Evolutionary conservation across 2,888 invertebrate genomes (phyloP).

Genomic region (Oscheius onirici): DNA sequence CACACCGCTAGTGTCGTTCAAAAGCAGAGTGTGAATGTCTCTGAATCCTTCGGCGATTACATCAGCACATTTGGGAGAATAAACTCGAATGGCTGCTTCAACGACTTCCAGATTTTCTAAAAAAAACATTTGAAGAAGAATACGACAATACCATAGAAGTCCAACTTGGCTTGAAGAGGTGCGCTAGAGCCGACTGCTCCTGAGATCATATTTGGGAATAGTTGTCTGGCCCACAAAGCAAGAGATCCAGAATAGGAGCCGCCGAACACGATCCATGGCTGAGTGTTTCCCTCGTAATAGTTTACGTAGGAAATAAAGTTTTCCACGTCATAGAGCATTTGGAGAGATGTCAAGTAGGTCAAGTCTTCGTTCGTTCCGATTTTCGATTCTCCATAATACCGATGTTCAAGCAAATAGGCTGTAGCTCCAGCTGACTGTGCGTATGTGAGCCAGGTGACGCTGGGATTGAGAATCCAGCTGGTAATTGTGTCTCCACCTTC

Average conservation of each 20-base stretch:
- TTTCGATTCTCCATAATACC: conserved; percentile 88
- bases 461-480: conserved; percentile 45
- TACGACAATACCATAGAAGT: conserved; percentile 80
- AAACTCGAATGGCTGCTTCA: conserved; percentile 38
- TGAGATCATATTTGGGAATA: conserved; percentile 85
- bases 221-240: conserved; percentile 86
- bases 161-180: conserved; percentile 84
- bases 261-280: conserved; percentile 90
- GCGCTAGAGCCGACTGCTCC: conserved; percentile 90
- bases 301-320: conserved; percentile 83
- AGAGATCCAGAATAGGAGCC: conserved; percentile 83
- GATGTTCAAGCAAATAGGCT: conserved; percentile 88
- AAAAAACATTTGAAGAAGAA: background rate
- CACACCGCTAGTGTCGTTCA: conserved; percentile 38
- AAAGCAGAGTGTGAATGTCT: conserved; percentile 35
- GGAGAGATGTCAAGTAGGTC: conserved; percentile 78
- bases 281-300: conserved; percentile 51
- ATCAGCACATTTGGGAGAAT: conserved; percentile 39
- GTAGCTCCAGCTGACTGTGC: conserved; percentile 78
- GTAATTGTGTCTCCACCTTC: conserved; percentile 71
- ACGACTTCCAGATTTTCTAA: conserved; percentile 52
- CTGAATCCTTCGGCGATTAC: conserved; percentile 41
- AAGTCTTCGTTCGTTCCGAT: conserved; percentile 72
- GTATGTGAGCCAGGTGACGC: conserved; percentile 42
- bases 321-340: conserved; percentile 79